Base-by-base conservation (phyloP, 1,140 invertebrate genomes). In the Physella acuta region DNA sequence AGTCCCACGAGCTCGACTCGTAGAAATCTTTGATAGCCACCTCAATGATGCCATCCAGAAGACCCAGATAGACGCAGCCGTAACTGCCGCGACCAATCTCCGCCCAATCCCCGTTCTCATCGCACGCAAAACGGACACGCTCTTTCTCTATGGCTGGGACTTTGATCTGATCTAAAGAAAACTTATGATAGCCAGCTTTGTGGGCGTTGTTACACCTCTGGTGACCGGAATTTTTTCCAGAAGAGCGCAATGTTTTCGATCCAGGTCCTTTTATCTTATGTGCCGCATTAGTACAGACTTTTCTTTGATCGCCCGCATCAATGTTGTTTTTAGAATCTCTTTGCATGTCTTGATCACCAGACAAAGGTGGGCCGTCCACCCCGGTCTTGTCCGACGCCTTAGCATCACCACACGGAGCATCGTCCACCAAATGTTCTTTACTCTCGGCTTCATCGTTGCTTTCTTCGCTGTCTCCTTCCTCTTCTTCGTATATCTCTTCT, bases 61-160 rank as follows among this genome's bases (percentile, higher is more conserved):
- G 70, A 3, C 68, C 72, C 17, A 73, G 66, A 49, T 73, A 73
- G 14, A 73, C 72, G 37, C 69, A 73, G n/a, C 72, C 72, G 28
- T 73, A 73, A 33, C 68, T 73, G 24, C 72, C 72, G 1, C 69
- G 60, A 17, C 72, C 72, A 31, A 73, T 68, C 30, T 71, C 69
- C 31, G 68, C 69, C 49, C 63, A 73, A 26, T 73, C 72, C 33
- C 67, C 69, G 31, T 65, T 71, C 20, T 71, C 65, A 17, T 62
- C 49, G 37, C 65, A 59, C 16, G 68, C 60, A 49, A 73, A 73
- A 14, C 61, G 34, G 17, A 73, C 36, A 16, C 68, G 30, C 26
- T 71, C 70, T 8, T 62, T 55, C 34, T 73, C 70, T 20, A 73
- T 59, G 16, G 65, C 36, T 1, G 68, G 65, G 26, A 73, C 69